Percentiles rank a stretch among this genome's conserved stretches.
Conservation (phyloP, 2,797 vertebrate species). For the Falco berigora region DNA sequence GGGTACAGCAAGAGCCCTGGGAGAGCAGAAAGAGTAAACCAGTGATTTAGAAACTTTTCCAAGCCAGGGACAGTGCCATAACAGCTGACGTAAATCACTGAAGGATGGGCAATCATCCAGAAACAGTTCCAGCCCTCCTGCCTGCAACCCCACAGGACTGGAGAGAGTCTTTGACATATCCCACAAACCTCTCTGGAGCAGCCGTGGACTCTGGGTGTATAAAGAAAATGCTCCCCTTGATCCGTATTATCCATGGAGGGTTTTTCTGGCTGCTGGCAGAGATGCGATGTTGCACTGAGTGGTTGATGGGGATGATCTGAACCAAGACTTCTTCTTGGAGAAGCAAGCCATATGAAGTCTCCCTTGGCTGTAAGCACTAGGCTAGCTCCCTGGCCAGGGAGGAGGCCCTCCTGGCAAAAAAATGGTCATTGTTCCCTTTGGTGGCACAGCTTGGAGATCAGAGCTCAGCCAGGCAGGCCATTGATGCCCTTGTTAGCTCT, state of each 20-base stretch:
- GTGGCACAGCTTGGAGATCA: background rate
- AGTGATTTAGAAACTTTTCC: background rate
- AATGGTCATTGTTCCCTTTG: background rate
- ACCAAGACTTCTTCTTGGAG: background rate
- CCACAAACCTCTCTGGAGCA: background rate
- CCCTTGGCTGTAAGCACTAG: background rate
- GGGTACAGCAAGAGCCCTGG: background rate
- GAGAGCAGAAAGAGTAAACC: background rate
- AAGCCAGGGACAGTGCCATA: background rate
- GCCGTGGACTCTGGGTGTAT: background rate
- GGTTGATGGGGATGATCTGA: background rate
- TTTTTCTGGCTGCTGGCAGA: background rate
- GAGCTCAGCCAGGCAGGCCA: background rate
- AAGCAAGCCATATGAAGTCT: background rate
- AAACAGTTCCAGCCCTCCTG: background rate
- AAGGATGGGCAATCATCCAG: background rate
- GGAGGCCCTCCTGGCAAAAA: background rate
- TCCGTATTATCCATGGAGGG: background rate
- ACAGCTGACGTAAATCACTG: background rate
- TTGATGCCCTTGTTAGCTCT: background rate
- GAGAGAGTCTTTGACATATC: background rate
- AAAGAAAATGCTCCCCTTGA: background rate
- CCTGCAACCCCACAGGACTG: background rate
- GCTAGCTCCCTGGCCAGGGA: background rate
- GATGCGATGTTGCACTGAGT: background rate